Conservation (phyloP, 2,888 invertebrate genomes). For the Pheosia gnoma region DNA sequence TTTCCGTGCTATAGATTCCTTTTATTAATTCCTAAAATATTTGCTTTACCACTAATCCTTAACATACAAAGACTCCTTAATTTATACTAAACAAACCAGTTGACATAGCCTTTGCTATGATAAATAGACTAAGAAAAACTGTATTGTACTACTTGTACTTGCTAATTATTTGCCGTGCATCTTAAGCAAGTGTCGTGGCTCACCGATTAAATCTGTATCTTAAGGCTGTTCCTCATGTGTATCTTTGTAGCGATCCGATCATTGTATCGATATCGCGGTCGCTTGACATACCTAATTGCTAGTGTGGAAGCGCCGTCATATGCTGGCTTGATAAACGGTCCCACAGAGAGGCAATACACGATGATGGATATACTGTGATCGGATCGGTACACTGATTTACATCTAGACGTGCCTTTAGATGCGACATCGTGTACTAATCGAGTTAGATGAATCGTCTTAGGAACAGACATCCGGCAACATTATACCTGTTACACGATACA, state of each 20-base stretch:
- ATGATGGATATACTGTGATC: neutral
- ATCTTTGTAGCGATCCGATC: neutral
- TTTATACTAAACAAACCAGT: neutral
- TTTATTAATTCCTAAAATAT: neutral
- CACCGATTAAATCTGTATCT: conserved; percentile 17
- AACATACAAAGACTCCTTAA: neutral
- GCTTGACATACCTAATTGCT: too few species aligned
- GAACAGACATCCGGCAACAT: conserved; percentile 52
- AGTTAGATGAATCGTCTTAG: conserved; percentile 46
- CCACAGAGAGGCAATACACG: too few species aligned
- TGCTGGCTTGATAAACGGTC: too few species aligned
- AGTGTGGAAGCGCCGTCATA: too few species aligned
- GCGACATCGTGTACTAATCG: conserved; percentile 33
- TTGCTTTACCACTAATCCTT: neutral
- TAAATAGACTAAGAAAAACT: neutral
- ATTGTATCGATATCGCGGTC: neutral
- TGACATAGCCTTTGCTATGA: neutral
- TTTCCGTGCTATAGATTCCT: neutral
- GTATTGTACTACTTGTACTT: conserved; percentile 12
- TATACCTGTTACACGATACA: conserved; percentile 37
- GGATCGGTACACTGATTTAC: neutral
- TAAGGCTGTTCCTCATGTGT: neutral
- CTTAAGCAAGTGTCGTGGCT: conserved; percentile 7
- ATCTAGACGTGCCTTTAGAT: neutral
- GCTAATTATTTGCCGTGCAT: conserved; percentile 12